Evolutionary conservation across 2,113 vertebrate species (phyloP), one percentile per base, ranked within the genome.

Genomic region (Corythornis vintsioides): DNA sequence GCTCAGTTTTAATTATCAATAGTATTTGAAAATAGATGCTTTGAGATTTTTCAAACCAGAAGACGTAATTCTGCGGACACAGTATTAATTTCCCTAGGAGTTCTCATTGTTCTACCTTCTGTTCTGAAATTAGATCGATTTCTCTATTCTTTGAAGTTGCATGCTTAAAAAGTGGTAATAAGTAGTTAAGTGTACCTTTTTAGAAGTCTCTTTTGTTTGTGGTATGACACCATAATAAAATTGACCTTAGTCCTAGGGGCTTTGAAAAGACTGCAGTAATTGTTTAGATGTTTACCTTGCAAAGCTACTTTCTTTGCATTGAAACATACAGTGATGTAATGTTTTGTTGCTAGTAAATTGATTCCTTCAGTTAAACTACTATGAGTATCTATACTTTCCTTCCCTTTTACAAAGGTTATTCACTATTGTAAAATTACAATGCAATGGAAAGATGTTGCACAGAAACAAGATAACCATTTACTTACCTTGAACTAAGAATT

Each of bases 391-490:
- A 0, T 13, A 16, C 31, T 38, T 53, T 33, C 22, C 33, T 64
- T 42, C 25, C 26, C 20, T 79, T 76, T 79, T 15, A 12, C 11
- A 5, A 4, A 1, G 11, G 26, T 5, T 5, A 7, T 12, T 65
- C 15, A 31, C 35, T 2, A 1, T 16, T 78, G 70, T 82, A 24
- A 90, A 90, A 43, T 40, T 52, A 9, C 4, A 10, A 35, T 3
- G 11, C 7, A 8, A 5, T 14, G 22, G 25, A 4, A 9, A 10
- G 48, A 19, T 56, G 53, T 25, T 81, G 5, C 50, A 31, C 28
- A 35, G 72, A n/a, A 59, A 60, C n/a, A 5, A 55, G 57, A n/a
- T 15, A 70, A 72, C 66, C 53, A 21, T 67, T 96, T 91, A 86
- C 93, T 38, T 38, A 38, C 38, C 38, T 38, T 38, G 38, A 38